Evolutionary conservation across 64 coral and sea anemone genomes (phyloP).

Genomic region (Cladopsammia gracilis): DNA sequence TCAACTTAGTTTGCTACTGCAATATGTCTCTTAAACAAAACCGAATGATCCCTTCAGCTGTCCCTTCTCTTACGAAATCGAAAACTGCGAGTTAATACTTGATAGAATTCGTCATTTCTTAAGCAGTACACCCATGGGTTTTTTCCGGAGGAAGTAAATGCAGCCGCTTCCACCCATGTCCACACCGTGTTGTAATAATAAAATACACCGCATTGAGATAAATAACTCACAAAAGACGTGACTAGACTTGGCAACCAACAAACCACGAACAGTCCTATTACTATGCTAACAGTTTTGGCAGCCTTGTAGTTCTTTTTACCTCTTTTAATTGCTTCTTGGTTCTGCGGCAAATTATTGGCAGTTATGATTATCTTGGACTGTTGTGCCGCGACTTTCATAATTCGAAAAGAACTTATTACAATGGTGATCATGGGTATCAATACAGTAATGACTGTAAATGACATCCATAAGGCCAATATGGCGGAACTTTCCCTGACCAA

Average conservation of each 20-base stretch:
- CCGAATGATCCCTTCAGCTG: no score
- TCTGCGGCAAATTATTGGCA: neutral
- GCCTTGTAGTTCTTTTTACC: neutral
- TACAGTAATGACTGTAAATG: no score
- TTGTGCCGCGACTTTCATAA: neutral
- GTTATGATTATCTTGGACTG: neutral
- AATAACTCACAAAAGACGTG: neutral
- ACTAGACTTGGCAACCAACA: constrained; percentile 12
- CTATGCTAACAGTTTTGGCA: neutral
- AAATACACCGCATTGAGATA: neutral
- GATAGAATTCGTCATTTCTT: neutral
- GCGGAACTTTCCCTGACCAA: no score
- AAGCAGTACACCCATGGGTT: constrained; percentile 11
- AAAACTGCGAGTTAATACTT: neutral
- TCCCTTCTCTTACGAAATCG: neutral
- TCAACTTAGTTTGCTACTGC: no score
- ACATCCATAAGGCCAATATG: no score
- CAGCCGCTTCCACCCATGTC: neutral
- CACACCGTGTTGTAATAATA: neutral
- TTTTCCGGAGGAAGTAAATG: neutral
- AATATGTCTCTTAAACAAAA: no score
- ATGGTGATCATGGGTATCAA: neutral
- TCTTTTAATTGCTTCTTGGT: neutral
- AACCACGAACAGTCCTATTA: neutral
- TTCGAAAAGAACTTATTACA: neutral